Evolutionary conservation across 1,140 invertebrate genomes (phyloP), one percentile per base, ranked within the genome.

Genomic region (Eumaeus atala): DNA sequence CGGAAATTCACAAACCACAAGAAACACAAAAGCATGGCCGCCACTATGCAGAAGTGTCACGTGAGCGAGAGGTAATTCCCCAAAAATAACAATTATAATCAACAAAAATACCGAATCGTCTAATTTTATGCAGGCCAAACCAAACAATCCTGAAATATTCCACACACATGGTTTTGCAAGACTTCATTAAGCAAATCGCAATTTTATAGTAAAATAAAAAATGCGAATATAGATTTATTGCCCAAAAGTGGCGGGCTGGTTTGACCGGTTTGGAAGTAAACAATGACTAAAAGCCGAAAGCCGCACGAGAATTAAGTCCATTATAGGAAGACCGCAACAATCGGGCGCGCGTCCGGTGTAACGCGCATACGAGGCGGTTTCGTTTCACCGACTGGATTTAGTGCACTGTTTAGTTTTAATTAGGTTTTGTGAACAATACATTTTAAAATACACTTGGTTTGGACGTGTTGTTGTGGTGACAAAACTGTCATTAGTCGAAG

Each of bases 231-330:
- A 52, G 18, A 48, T 56, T 48, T 44, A 56, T 34, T 37, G 2
- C 21, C 21, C 21, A 28, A 28, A 28, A 28, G 6, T 28, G 21
- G 21, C 21, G 21, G 21, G 21, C 21, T 2, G 21, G 21, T 28
- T 6, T 2, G 21, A 6, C 21, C 21, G 21, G 21, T 28, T 28
- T 28, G 21, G 62, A 62, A 55, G 65, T 61, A 67, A 65, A 72
- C 69, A 72, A 72, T 69, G 69, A 60, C 69, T 73, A 73, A 73
- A 73, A 73, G 70, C 70, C 59, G 58, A 73, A 73, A 73, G 66
- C 70, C 70, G 55, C 70, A 64, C 62, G 61, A 62, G 65, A 68
- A 72, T 72, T 72, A 67, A 70, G 66, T 64, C 70, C 64, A 72
- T 72, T 70, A 72, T 63, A 57, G 55, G 58, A 49, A 48, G 18